Evolutionary conservation across 2,113 vertebrate genomes (phyloP), one percentile per base, ranked within the genome.

Genomic region (Eolophus roseicapilla): DNA sequence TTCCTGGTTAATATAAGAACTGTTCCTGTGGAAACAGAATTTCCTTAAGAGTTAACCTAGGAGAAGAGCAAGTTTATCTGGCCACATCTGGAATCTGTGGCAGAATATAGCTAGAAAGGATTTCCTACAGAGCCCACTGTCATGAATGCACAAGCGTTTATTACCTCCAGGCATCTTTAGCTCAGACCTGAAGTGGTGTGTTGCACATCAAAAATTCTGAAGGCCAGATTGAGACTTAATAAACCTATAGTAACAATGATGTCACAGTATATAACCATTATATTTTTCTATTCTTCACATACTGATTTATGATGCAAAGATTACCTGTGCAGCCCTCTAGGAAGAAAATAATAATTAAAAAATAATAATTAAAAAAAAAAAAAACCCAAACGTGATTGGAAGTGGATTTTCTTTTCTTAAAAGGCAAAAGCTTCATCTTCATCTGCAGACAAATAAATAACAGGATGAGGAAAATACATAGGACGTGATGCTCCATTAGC

Each of bases 381-480:
- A 3, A 47, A 16, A 39, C 11, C 63, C 46, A 82, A 44, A 53
- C 17, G 31, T 82, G 47, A 65, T 4, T 86, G 39, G n/a, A 92
- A 92, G 43, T 11, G 11, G 28, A 31, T 50, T 65, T 90, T 95
- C 29, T 73, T 8, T 20, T 76, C 60, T 93, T 50, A 90, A 86
- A 90, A 90, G 21, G 29, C 69, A 92, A 55, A 85, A 46, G 68
- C 35, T 86, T 86, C 24, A 70, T 78, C 39, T 88, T 86, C 24
- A 70, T 78, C 87, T 94, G 59, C 74, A 94, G 93, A 95, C 86
- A 95, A 95, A 93, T 21, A 95, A 84, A 88, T 86, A 97, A 86
- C 55, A 93, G 14, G 46, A 91, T 55, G 69, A 93, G 70, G 74
- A 86, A 96, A 92, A 96, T 87, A 81, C 17, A 95, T 31, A 50